Evolutionary conservation across 2,113 vertebrate genomes (phyloP), one percentile per base, ranked within the genome.

Genomic region (Amazona vittata): DNA sequence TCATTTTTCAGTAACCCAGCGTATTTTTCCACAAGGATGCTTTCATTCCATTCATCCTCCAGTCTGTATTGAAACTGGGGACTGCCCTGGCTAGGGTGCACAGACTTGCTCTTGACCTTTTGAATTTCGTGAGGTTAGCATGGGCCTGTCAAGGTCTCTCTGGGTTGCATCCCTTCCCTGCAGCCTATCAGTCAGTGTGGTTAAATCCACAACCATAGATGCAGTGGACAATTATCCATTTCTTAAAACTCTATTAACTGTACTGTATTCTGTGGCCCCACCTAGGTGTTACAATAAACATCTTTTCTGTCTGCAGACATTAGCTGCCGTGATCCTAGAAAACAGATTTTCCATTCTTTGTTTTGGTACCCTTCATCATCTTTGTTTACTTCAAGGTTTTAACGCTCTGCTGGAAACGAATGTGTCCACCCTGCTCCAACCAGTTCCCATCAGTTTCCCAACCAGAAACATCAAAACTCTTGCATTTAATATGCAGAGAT

Each of bases 171-270:
- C 24, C 25, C 41, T 55, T 80, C 35, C 21, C 20, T 57, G 35
- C n/a, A 47, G 19, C 2, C 33, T 57, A 0, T 44, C 12, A 33
- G 0, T 50, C 12, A 28, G 1, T 20, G 12, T 46, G 39, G 9
- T 55, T 76, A 82, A 55, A 69, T 43, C 35, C 39, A 50, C 20
- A 35, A 9, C n/a, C 33, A 44, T 21, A 84, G 35, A 20, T 0
- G 1, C n/a, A 84, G 16, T 41, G 10, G 41, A 63, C 21, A 76
- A 29, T 53, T 79, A 37, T 24, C 21, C 4, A 19, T 52, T 76
- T 86, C 49, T 81, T 46, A 59, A 16, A 63, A 37, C 9, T 35
- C 41, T 55, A 11, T 43, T 74, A 62, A 47, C 28, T 52, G 10
- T 37, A 46, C 12, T 39, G 8, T 49, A 52, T 76, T 70, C 55